These are phyloP conservation scores for Pseudococcus viburni DNA, from an alignment of 2,888 invertebrate species.

Conservation along the genomic window DNA sequence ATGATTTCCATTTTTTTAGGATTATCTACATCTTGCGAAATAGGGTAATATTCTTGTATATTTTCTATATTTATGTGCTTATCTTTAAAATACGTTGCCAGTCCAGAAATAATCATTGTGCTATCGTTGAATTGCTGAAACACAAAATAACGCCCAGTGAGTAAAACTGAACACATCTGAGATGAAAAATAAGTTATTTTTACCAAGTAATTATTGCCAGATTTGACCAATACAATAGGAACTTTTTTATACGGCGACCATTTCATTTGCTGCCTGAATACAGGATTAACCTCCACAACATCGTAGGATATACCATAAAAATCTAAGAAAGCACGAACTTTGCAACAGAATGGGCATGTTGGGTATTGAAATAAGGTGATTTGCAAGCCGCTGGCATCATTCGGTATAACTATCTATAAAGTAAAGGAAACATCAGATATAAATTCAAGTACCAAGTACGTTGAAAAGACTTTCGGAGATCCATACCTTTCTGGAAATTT, in stretches of 20 bases:
- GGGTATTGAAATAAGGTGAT: slow-evolving; percentile 95
- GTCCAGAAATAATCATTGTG: slow-evolving; percentile 90
- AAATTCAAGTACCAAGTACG: neutral
- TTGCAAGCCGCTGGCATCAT: slow-evolving; percentile 71
- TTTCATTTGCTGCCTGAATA: slow-evolving; percentile 89
- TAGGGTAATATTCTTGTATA: slow-evolving; percentile 84
- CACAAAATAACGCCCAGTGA: slow-evolving; percentile 56
- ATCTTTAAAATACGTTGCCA: slow-evolving; percentile 84
- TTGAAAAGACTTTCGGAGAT: neutral
- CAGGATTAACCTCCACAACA: slow-evolving; percentile 97
- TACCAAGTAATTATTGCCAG: slow-evolving; percentile 81
- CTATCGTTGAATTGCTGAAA: slow-evolving; percentile 92
- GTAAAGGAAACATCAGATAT: neutral
- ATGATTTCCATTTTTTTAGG: slow-evolving; percentile 84
- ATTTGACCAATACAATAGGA: slow-evolving; percentile 87
- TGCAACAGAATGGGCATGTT: slow-evolving; percentile 98
- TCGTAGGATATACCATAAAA: slow-evolving; percentile 94
- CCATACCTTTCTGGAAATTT: slow-evolving; percentile 52
- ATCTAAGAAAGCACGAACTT: slow-evolving; percentile 91
- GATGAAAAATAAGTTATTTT: slow-evolving; percentile 57
- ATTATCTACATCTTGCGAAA: slow-evolving; percentile 77
- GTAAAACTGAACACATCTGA: neutral
- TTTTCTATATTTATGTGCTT: slow-evolving; percentile 76
- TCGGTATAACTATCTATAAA: slow-evolving; percentile 57
- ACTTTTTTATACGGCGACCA: slow-evolving; percentile 97